Evolutionary conservation across 2,113 vertebrate species (phyloP).

Genomic region (Hassar affinis): DNA sequence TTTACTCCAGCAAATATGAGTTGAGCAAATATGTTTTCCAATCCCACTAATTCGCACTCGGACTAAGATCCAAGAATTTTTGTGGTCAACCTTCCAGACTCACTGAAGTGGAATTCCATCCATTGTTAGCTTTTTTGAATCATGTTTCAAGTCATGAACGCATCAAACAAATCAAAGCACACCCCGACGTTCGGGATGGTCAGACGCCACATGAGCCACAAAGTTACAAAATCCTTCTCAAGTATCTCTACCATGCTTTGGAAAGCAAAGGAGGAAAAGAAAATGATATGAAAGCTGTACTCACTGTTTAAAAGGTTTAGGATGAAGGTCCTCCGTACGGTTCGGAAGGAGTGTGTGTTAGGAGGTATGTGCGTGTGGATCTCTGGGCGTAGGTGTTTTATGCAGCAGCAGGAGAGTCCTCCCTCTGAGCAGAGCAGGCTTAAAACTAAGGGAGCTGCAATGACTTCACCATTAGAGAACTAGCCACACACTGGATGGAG

Average conservation of each 20-base stretch:
- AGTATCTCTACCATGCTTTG: neutral
- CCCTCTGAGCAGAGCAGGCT: constrained; percentile 30
- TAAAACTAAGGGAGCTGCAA: constrained; percentile 41
- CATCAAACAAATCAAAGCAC: no score
- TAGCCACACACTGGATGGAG: constrained; percentile 20
- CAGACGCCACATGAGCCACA: neutral
- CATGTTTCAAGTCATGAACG: neutral
- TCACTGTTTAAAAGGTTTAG: constrained; percentile 43
- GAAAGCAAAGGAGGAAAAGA: neutral
- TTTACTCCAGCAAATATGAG: no score
- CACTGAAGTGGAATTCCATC: neutral
- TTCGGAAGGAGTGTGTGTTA: constrained; percentile 21
- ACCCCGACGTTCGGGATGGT: neutral
- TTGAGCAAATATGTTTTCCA: neutral
- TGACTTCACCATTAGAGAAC: constrained; percentile 50
- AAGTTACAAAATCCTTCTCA: neutral
- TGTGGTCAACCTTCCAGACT: constrained; percentile 10
- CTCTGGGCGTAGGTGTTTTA: constrained; percentile 41
- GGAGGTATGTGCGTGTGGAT: constrained; percentile 21
- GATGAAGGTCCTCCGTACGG: constrained; percentile 18
- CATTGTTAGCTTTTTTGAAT: neutral
- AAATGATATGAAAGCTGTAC: constrained; percentile 21
- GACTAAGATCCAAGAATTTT: neutral
- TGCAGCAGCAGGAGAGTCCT: constrained; percentile 40
- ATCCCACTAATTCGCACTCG: no score